Evolutionary conservation across 2,113 vertebrate species (phyloP), one percentile per base, ranked within the genome.

Genomic region (Charadrius vociferus): DNA sequence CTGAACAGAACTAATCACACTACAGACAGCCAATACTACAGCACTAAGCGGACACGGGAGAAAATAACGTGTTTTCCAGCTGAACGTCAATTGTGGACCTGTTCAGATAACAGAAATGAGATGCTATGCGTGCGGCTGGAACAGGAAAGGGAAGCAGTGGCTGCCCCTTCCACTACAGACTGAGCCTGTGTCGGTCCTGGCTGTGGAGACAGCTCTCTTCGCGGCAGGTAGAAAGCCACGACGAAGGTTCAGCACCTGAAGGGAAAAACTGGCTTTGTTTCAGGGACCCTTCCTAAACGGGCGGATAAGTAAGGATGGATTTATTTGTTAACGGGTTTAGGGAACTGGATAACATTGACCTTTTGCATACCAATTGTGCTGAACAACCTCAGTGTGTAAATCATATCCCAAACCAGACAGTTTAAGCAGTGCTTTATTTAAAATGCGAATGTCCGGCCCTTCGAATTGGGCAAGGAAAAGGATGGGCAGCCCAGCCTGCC

Each of bases 201-300:
- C 47, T 30, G 37, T 6, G 17, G 67, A 62, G n/a, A 27, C 0
- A 32, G 24, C 15, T 78, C 39, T 53, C 32, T n/a, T 41, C 5
- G 2, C 70, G 61, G 59, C 1, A 19, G 67, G 52, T 47, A 78
- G 62, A 41, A 66, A 78, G 23, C 7, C 7, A 1, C 10, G 4
- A 55, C 0, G 12, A 80, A 72, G 34, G 39, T 59, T 74, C n/a
- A 37, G 50, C 47, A 37, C 47, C 34, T 16, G 26, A 71, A 72
- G 45, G 30, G 59, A 85, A 86, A 77, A 95, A 45, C n/a, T 63
- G 89, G 56, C 84, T 82, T 82, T 86, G 32, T 86, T 70, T 86
- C 82, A 90, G 86, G 75, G 34, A 49, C 43, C 30, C 14, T 61
- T 73, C 24, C 41, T 70, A 66, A 77, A 62, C 5, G 3, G 5